A percentile compares a stretch with the other conserved stretches of the same genome.
These are phyloP conservation scores for Orgyia antiqua DNA, from an alignment of 2,888 invertebrate genomes.

Conservation along the genomic window DNA sequence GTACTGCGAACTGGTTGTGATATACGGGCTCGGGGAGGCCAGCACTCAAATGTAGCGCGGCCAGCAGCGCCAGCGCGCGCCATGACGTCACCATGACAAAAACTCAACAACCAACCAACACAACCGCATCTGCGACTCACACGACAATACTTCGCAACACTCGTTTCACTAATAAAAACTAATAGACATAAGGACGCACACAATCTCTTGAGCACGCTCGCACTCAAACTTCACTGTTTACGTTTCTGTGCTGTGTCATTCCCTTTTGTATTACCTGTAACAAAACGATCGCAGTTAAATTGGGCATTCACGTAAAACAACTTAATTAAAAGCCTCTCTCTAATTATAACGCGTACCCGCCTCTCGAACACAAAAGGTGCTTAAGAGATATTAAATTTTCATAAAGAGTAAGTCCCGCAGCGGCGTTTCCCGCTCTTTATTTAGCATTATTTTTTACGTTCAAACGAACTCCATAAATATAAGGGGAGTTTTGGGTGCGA, in stretches of 20 bases:
- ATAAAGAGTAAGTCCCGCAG: slow-evolving; percentile 47
- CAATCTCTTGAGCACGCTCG: slow-evolving; percentile 23
- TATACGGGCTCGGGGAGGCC: slow-evolving; percentile 72
- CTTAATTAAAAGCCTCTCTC: slow-evolving; percentile 45
- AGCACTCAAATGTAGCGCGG: slow-evolving; percentile 35
- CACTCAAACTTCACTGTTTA: slow-evolving; percentile 19
- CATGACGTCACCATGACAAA: slow-evolving; percentile 64
- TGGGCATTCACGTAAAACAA: slow-evolving; percentile 25
- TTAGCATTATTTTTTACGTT: slow-evolving; percentile 44
- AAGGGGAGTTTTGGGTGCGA: slow-evolving; percentile 48
- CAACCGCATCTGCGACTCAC: slow-evolving; percentile 46
- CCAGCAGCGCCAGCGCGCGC: slow-evolving; percentile 59
- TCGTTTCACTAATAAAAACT: slow-evolving; percentile 18
- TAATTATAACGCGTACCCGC: slow-evolving; percentile 40
- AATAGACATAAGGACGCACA: slow-evolving; percentile 25
- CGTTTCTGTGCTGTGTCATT: slow-evolving; percentile 35
- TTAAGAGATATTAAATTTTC: slow-evolving; percentile 56
- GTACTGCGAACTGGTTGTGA: slow-evolving; percentile 91
- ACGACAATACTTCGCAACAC: slow-evolving; percentile 22
- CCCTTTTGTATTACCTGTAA: slow-evolving; percentile 44
- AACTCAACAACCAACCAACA: slow-evolving; percentile 30
- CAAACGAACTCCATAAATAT: slow-evolving; percentile 45
- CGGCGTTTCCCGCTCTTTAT: slow-evolving; percentile 35
- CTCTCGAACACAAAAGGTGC: slow-evolving; percentile 42
- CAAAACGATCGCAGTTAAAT: slow-evolving; percentile 22